Base-by-base conservation (phyloP, 1,140 invertebrate genomes). In the Solenopsis invicta region DNA sequence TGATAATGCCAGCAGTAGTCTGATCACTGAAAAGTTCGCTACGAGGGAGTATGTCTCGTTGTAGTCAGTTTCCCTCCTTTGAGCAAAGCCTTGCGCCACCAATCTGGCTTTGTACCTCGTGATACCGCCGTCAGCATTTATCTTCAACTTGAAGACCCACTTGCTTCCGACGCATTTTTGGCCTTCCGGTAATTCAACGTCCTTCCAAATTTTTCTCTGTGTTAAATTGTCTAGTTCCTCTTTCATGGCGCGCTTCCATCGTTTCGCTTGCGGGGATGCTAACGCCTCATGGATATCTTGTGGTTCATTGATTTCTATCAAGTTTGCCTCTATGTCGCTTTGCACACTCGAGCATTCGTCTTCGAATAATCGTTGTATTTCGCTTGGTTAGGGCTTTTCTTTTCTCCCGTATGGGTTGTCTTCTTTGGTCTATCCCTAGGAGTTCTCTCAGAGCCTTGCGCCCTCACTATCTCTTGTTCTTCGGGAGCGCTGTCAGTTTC, bases 71-170 rank as follows among this genome's bases (percentile, higher is more conserved):
- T n/a, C n/a, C n/a, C n/a, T n/a, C n/a, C n/a, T n/a, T n/a, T 0
- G 10, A 0, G 18, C n/a, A n/a, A 75, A 76, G 0, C 80, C 86
- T 18, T 61, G 59, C 0, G 78, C 86, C 0, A 87, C 78, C 13
- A 87, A 10, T 45, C 86, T 59, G 0, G 86, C 71, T 29, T 84
- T 87, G 9, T 76, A 84, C 10, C 78, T 59, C 2, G 9, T 6
- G 0, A 69, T 9, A 41, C 45, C 67, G 1, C 61, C 69, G 2
- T 50, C 37, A 6, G 56, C 6, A 8, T 76, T 13, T 1, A 4
- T 82, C n/a, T 87, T 87, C 4, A 62, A 0, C 4, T 81, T 84
- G n/a, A n/a, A n/a, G n/a, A n/a, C n/a, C n/a, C n/a, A n/a, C n/a
- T n/a, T n/a, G n/a, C n/a, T n/a, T n/a, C n/a, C n/a, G n/a, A n/a